Evolutionary conservation across 2,113 vertebrate species (phyloP).

Genomic region (Galbula dea): DNA sequence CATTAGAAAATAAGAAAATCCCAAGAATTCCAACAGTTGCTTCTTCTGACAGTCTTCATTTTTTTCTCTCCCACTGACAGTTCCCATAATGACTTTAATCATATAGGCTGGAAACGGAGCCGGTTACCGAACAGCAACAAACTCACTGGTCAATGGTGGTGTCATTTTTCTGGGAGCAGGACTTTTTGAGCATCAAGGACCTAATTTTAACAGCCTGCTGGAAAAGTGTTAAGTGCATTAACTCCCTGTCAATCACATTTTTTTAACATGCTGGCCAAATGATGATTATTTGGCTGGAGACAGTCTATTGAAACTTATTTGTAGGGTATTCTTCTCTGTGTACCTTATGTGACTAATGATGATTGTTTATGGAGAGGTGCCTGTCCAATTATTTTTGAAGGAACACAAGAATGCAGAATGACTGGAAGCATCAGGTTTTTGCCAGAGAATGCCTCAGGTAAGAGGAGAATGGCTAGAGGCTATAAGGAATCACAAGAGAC

Average conservation of each 20-base stretch:
- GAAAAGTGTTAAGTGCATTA: constrained; percentile 82
- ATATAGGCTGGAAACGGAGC: constrained; percentile 76
- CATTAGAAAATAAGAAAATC: constrained; percentile 29
- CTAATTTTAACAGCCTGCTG: constrained; percentile 73
- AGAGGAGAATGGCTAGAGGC: constrained; percentile 98
- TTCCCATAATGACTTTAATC: constrained; percentile 83
- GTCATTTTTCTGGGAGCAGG: constrained; percentile 80
- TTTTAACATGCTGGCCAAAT: constrained; percentile 72
- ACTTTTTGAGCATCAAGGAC: constrained; percentile 80
- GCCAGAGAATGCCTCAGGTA: constrained; percentile 98
- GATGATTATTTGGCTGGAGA: constrained; percentile 74
- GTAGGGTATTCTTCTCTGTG: constrained; percentile 77
- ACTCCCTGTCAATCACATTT: constrained; percentile 82
- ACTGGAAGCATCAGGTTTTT: constrained; percentile 98
- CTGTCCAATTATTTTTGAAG: constrained; percentile 99
- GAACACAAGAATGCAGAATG: constrained; percentile 99
- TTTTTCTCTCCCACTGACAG: constrained; percentile 74
- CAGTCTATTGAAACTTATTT: constrained; percentile 78
- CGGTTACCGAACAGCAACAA: constrained; percentile 76
- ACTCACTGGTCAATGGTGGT: constrained; percentile 81
- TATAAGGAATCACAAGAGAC: constrained; percentile 93
- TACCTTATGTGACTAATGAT: constrained; percentile 81
- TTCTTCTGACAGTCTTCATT: constrained; percentile 77
- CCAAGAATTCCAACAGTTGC: constrained; percentile 66
- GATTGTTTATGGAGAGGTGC: constrained; percentile 93